Conservation (phyloP, 2,797 vertebrate genomes). For the Sandelia bainsii region DNA sequence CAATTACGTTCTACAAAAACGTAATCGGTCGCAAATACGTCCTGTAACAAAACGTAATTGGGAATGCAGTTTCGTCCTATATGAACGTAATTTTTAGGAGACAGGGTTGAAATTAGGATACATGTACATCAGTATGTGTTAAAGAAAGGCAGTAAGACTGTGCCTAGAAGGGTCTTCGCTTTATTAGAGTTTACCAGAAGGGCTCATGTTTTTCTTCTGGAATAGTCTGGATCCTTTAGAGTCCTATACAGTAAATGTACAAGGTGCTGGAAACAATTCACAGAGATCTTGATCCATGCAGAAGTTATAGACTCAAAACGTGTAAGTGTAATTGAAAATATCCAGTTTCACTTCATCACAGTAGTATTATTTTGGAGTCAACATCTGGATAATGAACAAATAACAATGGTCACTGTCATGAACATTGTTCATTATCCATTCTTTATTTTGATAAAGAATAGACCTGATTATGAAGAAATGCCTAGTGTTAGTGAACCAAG, state of each 20-base stretch:
- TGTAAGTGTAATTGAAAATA: slow-evolving; percentile 5
- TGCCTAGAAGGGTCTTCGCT: neutral
- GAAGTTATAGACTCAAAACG: neutral
- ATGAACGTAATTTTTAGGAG: no score
- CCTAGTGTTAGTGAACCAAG: slow-evolving; percentile 10
- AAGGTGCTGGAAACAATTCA: slow-evolving; percentile 48
- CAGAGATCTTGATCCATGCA: slow-evolving; percentile 12
- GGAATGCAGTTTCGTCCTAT: no score
- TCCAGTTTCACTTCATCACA: slow-evolving; percentile 36
- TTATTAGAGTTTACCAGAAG: slow-evolving; percentile 8
- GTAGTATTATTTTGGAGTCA: slow-evolving; percentile 22
- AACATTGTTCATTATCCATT: slow-evolving; percentile 17
- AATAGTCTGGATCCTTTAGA: slow-evolving; percentile 7
- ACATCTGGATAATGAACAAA: slow-evolving; percentile 19
- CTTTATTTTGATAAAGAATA: slow-evolving; percentile 25
- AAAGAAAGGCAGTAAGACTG: neutral
- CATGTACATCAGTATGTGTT: neutral
- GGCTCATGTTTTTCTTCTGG: neutral
- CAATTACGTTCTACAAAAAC: no score
- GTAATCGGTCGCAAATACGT: no score
- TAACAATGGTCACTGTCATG: no score
- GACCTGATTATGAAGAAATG: slow-evolving; percentile 12
- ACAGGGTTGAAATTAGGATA: neutral
- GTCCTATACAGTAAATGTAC: slow-evolving; percentile 11
- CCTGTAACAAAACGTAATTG: no score